Conservation (phyloP, 2,797 vertebrate species). For the Florisuga fusca region DNA sequence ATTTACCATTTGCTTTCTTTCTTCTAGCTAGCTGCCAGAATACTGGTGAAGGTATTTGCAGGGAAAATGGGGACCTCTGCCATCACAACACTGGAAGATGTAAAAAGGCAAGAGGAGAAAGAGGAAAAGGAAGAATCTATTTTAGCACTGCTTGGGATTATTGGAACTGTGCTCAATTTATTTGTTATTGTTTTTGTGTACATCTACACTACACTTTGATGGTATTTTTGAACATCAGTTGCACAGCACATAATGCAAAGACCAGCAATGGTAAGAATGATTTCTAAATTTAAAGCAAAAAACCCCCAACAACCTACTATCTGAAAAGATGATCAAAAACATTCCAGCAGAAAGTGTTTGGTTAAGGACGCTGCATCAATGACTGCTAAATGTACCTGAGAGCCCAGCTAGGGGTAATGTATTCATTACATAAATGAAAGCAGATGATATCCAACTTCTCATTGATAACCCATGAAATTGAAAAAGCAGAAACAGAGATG, state of each 20-base stretch:
- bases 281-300: slow-evolving; percentile 47
- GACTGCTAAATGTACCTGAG: slow-evolving; percentile 25
- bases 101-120: slow-evolving; percentile 87
- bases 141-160: slow-evolving; percentile 89
- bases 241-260: slow-evolving; percentile 39
- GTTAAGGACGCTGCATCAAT: slow-evolving; percentile 3
- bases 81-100: slow-evolving; percentile 86
- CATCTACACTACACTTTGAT: slow-evolving; percentile 91
- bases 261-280: slow-evolving; percentile 38
- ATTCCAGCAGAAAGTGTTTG: slow-evolving; percentile 69
- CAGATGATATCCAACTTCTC: slow-evolving; percentile 16
- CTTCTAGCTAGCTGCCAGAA: slow-evolving; percentile 83
- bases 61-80: slow-evolving; percentile 88
- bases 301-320: neutral
- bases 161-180: slow-evolving; percentile 91
- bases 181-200: slow-evolving; percentile 92
- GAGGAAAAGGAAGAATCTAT: slow-evolving; percentile 93
- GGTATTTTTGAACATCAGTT: slow-evolving; percentile 32
- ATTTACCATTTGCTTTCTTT: slow-evolving; percentile 66
- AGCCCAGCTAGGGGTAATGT: slow-evolving; percentile 52
- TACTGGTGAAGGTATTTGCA: slow-evolving; percentile 79
- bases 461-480: neutral
- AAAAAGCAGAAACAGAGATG: neutral
- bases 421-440: slow-evolving; percentile 49
- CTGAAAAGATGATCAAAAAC: slow-evolving; percentile 45